These are phyloP conservation scores for Aleiodes sp. DNA, from an alignment of 1,140 invertebrate genomes.

Conservation along the genomic window DNA sequence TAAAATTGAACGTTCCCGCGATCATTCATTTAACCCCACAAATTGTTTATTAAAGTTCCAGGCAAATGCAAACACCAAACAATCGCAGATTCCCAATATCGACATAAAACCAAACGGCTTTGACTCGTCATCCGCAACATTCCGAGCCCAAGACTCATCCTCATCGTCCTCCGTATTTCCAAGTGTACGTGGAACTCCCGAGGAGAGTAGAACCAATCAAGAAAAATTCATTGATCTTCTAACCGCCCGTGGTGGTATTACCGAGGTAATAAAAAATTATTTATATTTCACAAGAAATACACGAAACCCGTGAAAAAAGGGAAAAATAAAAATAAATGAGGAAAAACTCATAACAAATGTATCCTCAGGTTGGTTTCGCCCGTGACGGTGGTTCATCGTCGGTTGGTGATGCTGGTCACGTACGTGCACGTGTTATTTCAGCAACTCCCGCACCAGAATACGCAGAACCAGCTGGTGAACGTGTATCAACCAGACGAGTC, in stretches of 20 bases:
- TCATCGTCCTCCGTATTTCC: constrained; percentile 49
- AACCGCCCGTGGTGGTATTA: constrained; percentile 62
- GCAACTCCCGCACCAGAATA: constrained; percentile 68
- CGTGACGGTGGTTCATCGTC: constrained; percentile 45
- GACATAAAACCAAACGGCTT: constrained; percentile 49
- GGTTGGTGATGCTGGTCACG: constrained; percentile 55
- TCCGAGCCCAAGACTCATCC: constrained; percentile 46
- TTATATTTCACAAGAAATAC: background rate
- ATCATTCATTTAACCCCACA: too few species aligned
- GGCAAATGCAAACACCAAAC: constrained; percentile 29
- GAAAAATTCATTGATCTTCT: constrained; percentile 65
- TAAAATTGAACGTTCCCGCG: too few species aligned
- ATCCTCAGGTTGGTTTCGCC: constrained; percentile 56
- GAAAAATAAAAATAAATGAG: background rate
- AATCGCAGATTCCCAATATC: constrained; percentile 30
- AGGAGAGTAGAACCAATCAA: constrained; percentile 64
- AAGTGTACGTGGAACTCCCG: constrained; percentile 52
- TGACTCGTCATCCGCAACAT: constrained; percentile 40
- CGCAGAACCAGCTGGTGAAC: constrained; percentile 65
- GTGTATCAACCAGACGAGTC: constrained; percentile 70
- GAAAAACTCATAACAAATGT: too few species aligned
- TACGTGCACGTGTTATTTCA: constrained; percentile 67
- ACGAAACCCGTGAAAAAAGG: background rate
- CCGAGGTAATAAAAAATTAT: too few species aligned
- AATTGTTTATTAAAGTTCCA: too few species aligned